Percentiles rank a stretch among this genome's conserved stretches.
These are phyloP conservation scores for Podarcis cretensis DNA, from an alignment of 2,113 vertebrate species.

Conservation along the genomic window DNA sequence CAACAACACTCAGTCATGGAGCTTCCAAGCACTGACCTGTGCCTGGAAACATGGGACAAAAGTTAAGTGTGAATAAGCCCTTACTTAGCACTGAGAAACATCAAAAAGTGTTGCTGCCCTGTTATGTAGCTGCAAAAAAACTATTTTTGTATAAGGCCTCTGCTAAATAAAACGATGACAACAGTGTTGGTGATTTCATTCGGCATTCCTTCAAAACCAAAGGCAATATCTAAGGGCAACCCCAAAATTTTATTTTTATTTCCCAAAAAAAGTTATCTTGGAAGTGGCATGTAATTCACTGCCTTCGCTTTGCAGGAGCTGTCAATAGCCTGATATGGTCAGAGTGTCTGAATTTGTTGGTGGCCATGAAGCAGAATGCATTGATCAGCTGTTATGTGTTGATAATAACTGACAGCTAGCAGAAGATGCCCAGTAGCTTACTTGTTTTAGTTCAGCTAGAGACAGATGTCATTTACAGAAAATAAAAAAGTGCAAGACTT, in stretches of 20 bases:
- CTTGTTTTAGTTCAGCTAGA: neutral
- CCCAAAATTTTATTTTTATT: neutral
- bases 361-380: neutral
- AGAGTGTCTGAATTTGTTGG: neutral
- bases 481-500: neutral
- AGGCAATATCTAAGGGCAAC: neutral
- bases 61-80: too few species aligned
- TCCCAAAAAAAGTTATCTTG: too few species aligned
- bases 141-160: too few species aligned
- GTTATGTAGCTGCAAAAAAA: neutral
- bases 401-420: fast-evolving
- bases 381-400: neutral
- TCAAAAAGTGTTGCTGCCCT: neutral
- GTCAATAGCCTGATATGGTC: neutral
- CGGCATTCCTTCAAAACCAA: neutral
- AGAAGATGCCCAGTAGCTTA: neutral
- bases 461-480: neutral
- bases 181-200: neutral
- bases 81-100: too few species aligned
- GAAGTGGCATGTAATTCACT: too few species aligned
- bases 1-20: too few species aligned
- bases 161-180: too few species aligned
- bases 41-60: too few species aligned
- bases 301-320: neutral
- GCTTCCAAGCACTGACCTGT: too few species aligned